These are phyloP conservation scores for Euphydryas editha DNA, from an alignment of 2,888 invertebrate genomes.

Conservation along the genomic window DNA sequence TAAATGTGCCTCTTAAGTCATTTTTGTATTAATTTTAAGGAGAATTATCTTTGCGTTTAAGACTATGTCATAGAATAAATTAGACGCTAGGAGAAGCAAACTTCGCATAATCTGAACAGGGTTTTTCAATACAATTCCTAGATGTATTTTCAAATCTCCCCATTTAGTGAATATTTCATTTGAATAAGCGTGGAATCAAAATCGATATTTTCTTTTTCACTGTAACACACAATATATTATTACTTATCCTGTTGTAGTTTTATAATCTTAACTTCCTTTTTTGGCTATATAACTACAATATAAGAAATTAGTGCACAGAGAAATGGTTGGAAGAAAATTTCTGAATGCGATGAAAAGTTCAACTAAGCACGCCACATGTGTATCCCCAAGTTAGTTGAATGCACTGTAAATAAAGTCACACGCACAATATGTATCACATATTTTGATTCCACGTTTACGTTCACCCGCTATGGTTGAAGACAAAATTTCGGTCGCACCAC, in stretches of 20 bases:
- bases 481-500: not conserved
- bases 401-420: constrained; percentile 1
- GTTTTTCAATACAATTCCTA: not conserved
- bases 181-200: constrained; percentile 1
- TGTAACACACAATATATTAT: too few relatives aligned
- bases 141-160: not conserved
- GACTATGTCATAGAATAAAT: not conserved
- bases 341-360: not conserved
- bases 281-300: not conserved
- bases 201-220: not conserved
- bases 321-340: not conserved
- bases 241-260: too few relatives aligned
- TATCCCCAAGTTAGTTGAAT: not conserved
- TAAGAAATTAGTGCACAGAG: not conserved
- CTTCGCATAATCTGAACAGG: not conserved
- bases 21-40: too few relatives aligned
- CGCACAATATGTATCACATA: not conserved
- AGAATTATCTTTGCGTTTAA: too few relatives aligned
- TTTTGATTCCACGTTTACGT: constrained; percentile 29
- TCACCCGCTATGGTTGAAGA: not conserved
- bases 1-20: too few relatives aligned
- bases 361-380: not conserved
- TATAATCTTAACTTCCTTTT: not conserved
- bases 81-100: not conserved
- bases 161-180: not conserved